A percentile compares a stretch with the other conserved stretches of the same genome.
Evolutionary conservation across 1,140 invertebrate species (phyloP).

Genomic region (Oryctes rhinoceros): DNA sequence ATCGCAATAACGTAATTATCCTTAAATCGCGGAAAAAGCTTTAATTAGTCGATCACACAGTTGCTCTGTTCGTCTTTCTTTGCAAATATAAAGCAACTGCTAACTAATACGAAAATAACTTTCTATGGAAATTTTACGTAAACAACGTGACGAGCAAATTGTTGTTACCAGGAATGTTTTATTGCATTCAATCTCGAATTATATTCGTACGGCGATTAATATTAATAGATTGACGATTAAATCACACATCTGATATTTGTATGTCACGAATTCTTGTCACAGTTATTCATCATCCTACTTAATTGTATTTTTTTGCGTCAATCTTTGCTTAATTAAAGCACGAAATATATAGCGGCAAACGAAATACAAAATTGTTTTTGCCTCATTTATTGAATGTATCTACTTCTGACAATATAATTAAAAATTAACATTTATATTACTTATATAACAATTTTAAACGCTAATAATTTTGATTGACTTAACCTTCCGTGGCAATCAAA

Average conservation of each 20-base stretch:
- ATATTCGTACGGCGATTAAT: background rate
- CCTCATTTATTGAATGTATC: background rate
- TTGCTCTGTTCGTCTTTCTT: no score
- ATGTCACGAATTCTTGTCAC: background rate
- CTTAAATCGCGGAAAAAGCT: no score
- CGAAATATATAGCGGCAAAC: background rate
- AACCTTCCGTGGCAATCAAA: background rate
- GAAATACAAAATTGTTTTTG: background rate
- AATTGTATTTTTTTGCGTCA: no score
- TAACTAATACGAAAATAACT: background rate
- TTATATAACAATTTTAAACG: background rate
- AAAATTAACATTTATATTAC: slow-evolving; percentile 23
- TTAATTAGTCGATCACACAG: background rate
- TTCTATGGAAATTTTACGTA: background rate
- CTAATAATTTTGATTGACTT: slow-evolving; percentile 19
- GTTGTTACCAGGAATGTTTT: background rate
- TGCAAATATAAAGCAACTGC: background rate
- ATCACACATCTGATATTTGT: background rate
- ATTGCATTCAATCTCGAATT: background rate
- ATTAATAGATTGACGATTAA: slow-evolving; percentile 1
- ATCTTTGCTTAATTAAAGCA: background rate
- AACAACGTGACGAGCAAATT: slow-evolving; percentile 12
- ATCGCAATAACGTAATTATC: no score
- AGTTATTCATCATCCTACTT: background rate
- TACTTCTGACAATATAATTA: background rate